Base-by-base conservation (phyloP, 2,113 vertebrate species). In the Setophaga coronata region DNA sequence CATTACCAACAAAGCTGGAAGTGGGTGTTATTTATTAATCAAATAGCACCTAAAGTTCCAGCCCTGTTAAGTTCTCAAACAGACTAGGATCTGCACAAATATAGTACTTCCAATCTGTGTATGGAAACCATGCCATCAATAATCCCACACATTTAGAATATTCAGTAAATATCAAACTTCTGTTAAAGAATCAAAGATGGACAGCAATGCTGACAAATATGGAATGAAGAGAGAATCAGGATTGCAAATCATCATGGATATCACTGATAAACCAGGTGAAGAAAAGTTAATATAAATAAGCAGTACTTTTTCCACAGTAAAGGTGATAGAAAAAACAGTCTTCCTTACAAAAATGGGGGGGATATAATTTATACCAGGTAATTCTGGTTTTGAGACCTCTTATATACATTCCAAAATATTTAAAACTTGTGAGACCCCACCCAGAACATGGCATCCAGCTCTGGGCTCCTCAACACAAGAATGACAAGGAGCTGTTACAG, bases 61-160 rank as follows among this genome's bases (percentile, higher is more conserved):
- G 54, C 53, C 61, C 53, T 87, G 53, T 10, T 89, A 85, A 24
- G 33, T 82, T 95, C 65, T 89, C 28, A 71, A 95, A 80, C 58
- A 94, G 54, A 58, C 74, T 47, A 94, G 26, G 34, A 80, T 94
- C 54, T 88, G 84, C 60, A 90, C 82, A 90, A 90, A 93, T 69
- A 85, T 47, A 87, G 57, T 85, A 47, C 53, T 82, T 88, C 90
- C 89, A 96, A 93, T 95, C 87, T 94, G 94, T 94, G 72, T 95
- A 53, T 53, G 67, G 62, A 94, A 96, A 94, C 29, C 71, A 72
- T 88, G 91, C 82, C 95, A 96, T 94, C 82, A 94, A 61, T 91
- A 90, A 85, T 91, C 93, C 87, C 82, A 96, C 94, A 90, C 58
- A 40, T 89, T 91, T 45, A 82, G 34, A 87, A 82, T 85, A 82